Base-by-base conservation (phyloP, 2,797 vertebrate species). In the Crocidura indochinensis region DNA sequence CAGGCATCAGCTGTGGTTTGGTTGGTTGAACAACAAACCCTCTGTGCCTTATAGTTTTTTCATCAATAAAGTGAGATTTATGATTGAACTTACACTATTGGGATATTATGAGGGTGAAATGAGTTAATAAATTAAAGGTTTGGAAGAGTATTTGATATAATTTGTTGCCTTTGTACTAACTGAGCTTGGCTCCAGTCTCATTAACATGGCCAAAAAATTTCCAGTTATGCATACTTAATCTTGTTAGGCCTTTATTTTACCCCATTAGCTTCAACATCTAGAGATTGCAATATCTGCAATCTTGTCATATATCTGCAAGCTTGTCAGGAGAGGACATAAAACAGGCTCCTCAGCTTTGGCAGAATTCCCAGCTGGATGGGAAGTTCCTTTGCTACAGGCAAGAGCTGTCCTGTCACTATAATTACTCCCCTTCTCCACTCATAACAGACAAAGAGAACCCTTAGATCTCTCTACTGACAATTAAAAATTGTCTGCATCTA, bases 11-110 rank as follows among this genome's bases (percentile, higher is more conserved):
- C 26, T 83, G n/a, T 29, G 64, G 8, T 46, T 88, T 75, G 80
- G 49, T 31, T 2, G 38, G 38, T 47, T 53, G 24, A n/a, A 19
- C 49, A 64, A 2, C 51, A n/a, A 46, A 49, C n/a, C 44, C 1
- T 22, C 22, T 68, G 38, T 86, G 51, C 71, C 56, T 49, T 44
- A 84, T 56, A 17, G 47, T 80, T 84, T 91, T 73, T 15, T 84
- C 74, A 65, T 73, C 29, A 85, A 9, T 85, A 29, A 85, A 88
- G n/a, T 44, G n/a, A 56, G 68, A 27, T 46, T 51, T 31, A 75
- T 49, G 29, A 26, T 20, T n/a, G 15, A 29, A 20, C 15, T 75
- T 44, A 31, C 3, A 88, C n/a, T 24, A 20, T 4, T 71, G 64
- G 67, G 15, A 22, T 84, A 76, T 53, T 49, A 44, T 7, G 81